phyloP scores from a whole-genome alignment of 2,797 vertebrate genomes.

The Mus minutoides region DNA sequence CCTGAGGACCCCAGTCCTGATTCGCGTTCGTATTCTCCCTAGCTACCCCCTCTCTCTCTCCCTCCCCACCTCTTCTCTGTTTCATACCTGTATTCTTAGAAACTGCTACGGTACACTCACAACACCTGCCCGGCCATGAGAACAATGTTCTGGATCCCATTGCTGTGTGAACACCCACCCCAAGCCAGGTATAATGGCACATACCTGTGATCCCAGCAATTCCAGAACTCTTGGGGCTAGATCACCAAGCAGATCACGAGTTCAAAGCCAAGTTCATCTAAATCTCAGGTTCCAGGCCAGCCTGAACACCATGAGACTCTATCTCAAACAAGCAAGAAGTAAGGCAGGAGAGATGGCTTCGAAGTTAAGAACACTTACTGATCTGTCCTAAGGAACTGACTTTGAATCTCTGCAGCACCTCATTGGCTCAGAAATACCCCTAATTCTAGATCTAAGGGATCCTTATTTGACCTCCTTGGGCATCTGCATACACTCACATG shows the following conservation, averaged over 20 bases:
- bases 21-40: neutral
- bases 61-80: neutral
- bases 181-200: neutral
- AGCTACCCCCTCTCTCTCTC: neutral
- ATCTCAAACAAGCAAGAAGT: neutral
- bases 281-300: neutral
- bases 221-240: neutral
- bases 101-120: conserved; percentile 3
- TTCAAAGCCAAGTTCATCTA: neutral
- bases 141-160: neutral
- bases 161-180: neutral
- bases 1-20: neutral
- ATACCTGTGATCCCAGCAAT: neutral
- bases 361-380: neutral
- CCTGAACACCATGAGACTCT: neutral
- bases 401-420: neutral
- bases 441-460: neutral
- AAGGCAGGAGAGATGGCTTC: neutral
- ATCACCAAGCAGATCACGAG: neutral
- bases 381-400: neutral
- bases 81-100: conserved; percentile 37
- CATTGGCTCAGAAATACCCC: neutral
- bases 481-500: neutral
- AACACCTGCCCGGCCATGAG: no score
- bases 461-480: neutral